A percentile compares a stretch with the other conserved stretches of the same genome.
Conservation (phyloP, 2,797 vertebrate species). For the Peromyscus aztecus region DNA sequence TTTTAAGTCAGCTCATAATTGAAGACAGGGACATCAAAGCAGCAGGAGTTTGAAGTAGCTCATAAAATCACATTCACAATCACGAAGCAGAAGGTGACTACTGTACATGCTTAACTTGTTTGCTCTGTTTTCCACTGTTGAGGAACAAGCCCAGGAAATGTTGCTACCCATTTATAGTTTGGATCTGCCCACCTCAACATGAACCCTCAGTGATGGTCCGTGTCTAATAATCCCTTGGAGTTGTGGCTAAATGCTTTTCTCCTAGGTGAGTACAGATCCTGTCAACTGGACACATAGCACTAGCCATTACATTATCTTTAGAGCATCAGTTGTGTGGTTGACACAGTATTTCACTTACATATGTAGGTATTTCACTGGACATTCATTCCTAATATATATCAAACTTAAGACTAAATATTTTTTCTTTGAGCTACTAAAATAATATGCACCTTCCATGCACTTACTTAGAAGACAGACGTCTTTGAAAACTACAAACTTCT, state of each 20-base stretch:
- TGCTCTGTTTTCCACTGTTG: not conserved
- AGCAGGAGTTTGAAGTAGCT: not conserved
- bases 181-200: fast-evolving
- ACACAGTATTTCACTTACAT: not conserved
- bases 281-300: not conserved
- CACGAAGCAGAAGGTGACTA: not conserved
- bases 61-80: not conserved
- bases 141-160: not conserved
- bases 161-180: not conserved
- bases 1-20: not conserved
- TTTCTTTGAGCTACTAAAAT: not conserved
- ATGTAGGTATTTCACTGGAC: not conserved
- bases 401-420: not conserved
- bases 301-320: not conserved
- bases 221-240: too few species aligned
- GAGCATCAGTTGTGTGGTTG: not conserved
- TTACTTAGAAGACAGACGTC: not conserved
- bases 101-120: not conserved
- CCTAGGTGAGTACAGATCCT: not conserved
- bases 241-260: too few species aligned
- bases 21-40: not conserved
- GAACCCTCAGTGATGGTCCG: not conserved
- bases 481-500: constrained; percentile 35
- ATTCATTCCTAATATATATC: constrained; percentile 16
- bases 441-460: not conserved